Conservation (phyloP, 2,797 vertebrate species). For the Heliangelus exortis region DNA sequence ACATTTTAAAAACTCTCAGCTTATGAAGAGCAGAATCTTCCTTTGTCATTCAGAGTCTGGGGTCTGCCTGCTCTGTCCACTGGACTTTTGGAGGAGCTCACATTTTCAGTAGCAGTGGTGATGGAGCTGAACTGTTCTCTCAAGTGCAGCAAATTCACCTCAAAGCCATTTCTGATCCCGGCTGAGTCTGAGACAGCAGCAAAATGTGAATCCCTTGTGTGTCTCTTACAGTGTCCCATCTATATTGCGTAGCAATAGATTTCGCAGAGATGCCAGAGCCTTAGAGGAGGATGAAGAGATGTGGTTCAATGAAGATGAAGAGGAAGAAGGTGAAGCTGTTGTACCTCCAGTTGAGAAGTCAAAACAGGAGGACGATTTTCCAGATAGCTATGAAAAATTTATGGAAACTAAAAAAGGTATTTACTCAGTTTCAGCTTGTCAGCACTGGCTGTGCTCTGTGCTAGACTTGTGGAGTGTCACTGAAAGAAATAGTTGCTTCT, state of each 20-base stretch:
- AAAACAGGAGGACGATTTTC: slow-evolving; percentile 93
- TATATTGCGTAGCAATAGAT: slow-evolving; percentile 86
- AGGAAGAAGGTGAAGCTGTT: slow-evolving; percentile 91
- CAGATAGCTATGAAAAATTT: slow-evolving; percentile 97
- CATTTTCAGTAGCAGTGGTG: accelerated
- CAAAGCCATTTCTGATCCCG: not conserved
- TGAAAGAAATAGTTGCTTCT: no score
- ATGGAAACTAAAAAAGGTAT: slow-evolving; percentile 99
- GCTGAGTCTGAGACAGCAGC: not conserved
- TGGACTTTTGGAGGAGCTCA: not conserved
- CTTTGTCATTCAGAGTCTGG: not conserved
- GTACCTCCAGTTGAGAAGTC: slow-evolving; percentile 88
- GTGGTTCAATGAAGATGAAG: slow-evolving; percentile 98
- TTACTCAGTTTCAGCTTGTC: not conserved
- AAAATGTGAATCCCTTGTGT: slow-evolving; percentile 31
- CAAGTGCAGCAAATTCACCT: accelerated
- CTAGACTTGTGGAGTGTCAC: accelerated
- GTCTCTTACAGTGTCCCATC: slow-evolving; percentile 82
- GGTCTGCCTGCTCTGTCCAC: not conserved
- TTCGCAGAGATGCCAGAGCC: slow-evolving; percentile 91
- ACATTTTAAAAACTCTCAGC: not conserved
- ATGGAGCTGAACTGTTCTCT: not conserved
- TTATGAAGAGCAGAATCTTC: not conserved
- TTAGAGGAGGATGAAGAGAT: slow-evolving; percentile 96
- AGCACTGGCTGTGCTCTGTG: not conserved